Evolutionary conservation across 2,113 vertebrate genomes (phyloP).

Genomic region (Pedionomus torquatus): DNA sequence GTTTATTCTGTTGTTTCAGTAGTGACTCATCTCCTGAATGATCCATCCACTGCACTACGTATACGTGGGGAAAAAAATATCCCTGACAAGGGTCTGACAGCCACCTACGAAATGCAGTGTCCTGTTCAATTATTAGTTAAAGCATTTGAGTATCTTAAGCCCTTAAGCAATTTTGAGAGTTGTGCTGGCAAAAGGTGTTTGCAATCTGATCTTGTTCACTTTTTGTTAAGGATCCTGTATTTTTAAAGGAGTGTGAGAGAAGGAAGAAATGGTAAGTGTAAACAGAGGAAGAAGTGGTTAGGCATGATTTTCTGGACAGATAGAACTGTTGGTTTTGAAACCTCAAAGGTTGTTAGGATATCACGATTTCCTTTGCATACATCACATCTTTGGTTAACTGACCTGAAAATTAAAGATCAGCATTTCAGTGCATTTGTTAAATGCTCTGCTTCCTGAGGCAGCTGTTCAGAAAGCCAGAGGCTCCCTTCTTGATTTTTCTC

Average conservation of each 20-base stretch:
- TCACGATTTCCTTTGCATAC: background rate
- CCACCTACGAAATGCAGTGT: background rate
- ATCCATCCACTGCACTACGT: background rate
- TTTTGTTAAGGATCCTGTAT: background rate
- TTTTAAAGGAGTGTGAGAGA: background rate
- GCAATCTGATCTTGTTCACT: background rate
- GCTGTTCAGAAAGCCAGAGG: background rate
- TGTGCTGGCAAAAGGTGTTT: background rate
- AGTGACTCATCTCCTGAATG: slow-evolving; percentile 46
- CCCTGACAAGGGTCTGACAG: background rate
- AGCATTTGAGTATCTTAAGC: background rate
- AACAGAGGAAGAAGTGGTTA: no score
- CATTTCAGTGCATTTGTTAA: background rate
- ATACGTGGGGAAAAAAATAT: rapidly evolving
- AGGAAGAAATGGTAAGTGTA: background rate
- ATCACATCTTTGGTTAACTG: background rate
- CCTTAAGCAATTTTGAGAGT: background rate
- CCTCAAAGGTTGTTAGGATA: background rate
- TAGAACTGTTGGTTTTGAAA: background rate
- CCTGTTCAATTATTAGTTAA: slow-evolving; percentile 16
- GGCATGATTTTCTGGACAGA: background rate
- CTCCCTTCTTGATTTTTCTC: rapidly evolving
- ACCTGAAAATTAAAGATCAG: background rate
- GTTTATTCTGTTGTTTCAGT: slow-evolving; percentile 43
- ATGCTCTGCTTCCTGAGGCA: background rate